These are phyloP conservation scores for Hestina assimilis DNA, from an alignment of 1,140 invertebrate species.

Conservation along the genomic window DNA sequence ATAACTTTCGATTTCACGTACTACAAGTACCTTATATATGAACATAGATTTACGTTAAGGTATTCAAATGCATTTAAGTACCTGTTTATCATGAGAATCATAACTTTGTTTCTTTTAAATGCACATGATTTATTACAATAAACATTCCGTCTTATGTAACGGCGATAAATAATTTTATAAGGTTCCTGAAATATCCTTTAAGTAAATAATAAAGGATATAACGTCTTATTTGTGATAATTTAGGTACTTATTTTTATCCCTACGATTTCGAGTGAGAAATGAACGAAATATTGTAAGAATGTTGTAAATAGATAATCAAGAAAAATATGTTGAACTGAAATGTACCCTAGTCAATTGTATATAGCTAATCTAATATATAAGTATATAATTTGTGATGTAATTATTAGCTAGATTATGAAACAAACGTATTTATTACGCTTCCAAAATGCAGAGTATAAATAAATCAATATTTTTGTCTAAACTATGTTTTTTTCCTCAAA, in stretches of 20 bases:
- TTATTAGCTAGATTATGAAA: conserved; percentile 70
- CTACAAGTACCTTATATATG: conserved; percentile 47
- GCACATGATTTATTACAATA: conserved; percentile 22
- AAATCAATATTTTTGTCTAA: conserved; percentile 76
- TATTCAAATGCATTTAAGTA: conserved; percentile 41
- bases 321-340: conserved; percentile 67
- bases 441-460: conserved; percentile 73
- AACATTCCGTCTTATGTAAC: conserved; percentile 53
- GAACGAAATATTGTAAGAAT: conserved; percentile 36
- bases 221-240: conserved; percentile 68
- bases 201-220: conserved; percentile 19
- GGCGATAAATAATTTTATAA: conserved; percentile 43
- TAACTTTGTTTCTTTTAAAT: conserved; percentile 22
- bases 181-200: conserved; percentile 55
- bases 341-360: conserved; percentile 78
- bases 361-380: conserved; percentile 62
- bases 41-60: conserved; percentile 31
- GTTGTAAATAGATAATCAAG: conserved; percentile 50
- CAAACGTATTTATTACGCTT: conserved; percentile 78
- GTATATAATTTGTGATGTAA: conserved; percentile 76
- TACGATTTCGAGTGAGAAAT: conserved; percentile 45
- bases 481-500: conserved; percentile 43
- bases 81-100: conserved; percentile 42
- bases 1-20: conserved; percentile 32
- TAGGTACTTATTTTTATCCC: conserved; percentile 64